These are phyloP conservation scores for Penaeus indicus DNA, from an alignment of 1,140 invertebrate genomes.

Conservation along the genomic window DNA sequence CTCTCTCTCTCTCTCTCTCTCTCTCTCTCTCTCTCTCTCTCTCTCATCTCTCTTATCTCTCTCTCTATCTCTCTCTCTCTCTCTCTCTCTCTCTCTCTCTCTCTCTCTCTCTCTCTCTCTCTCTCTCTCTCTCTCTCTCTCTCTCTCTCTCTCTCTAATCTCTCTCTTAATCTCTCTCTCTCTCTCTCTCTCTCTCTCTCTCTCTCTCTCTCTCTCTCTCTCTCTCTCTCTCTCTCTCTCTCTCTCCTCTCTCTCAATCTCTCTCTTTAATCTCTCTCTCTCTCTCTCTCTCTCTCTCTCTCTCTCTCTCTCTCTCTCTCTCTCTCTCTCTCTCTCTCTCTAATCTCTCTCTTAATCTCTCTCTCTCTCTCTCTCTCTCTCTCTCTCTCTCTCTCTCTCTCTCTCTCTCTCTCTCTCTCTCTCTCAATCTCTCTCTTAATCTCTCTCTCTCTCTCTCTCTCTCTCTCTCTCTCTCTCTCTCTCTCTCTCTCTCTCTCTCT, in stretches of 20 bases:
- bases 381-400: conserved; percentile 10
- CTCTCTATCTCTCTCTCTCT: neutral
- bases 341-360: too few relatives aligned
- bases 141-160: too few relatives aligned
- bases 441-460: too few relatives aligned
- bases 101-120: too few relatives aligned
- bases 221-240: conserved; percentile 8
- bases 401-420: conserved; percentile 10
- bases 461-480: conserved; percentile 11
- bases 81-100: conserved; percentile 14
- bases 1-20: conserved; percentile 10
- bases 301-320: conserved; percentile 14
- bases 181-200: conserved; percentile 13
- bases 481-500: conserved; percentile 10
- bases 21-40: conserved; percentile 10
- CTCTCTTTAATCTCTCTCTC: too few relatives aligned
- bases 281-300: neutral
- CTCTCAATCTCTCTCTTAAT: too few relatives aligned
- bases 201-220: neutral
- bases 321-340: too few relatives aligned
- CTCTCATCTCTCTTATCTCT: too few relatives aligned
- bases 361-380: conserved; percentile 13
- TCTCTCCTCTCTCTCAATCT: too few relatives aligned
- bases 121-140: too few relatives aligned
- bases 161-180: too few relatives aligned